A percentile compares a stretch with the other conserved stretches of the same genome.
Evolutionary conservation across 2,888 invertebrate species (phyloP).

Genomic region (Lycia hirtaria): DNA sequence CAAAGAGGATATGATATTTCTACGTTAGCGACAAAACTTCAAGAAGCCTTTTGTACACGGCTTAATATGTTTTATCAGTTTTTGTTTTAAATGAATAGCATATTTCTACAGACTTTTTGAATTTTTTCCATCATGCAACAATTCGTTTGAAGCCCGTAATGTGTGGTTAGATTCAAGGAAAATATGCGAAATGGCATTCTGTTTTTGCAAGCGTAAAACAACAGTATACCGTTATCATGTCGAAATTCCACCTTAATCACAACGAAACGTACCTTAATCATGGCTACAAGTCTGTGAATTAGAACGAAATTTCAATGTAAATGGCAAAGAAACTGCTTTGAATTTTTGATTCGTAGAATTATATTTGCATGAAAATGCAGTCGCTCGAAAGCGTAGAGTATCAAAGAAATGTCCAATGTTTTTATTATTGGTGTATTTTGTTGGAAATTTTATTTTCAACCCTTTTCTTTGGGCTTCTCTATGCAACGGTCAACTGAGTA

Average conservation of each 20-base stretch:
- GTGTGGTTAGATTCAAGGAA: slow-evolving; percentile 25
- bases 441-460: too few relatives aligned
- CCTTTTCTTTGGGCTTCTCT: too few relatives aligned
- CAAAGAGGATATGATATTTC: not conserved
- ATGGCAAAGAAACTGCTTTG: slow-evolving; percentile 5
- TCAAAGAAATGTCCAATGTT: not conserved
- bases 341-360: not conserved
- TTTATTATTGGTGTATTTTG: too few relatives aligned
- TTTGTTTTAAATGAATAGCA: slow-evolving; percentile 7
- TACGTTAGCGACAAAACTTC: not conserved
- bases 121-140: slow-evolving; percentile 25
- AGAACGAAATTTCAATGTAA: slow-evolving; percentile 1
- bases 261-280: slow-evolving; percentile 2
- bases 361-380: not conserved
- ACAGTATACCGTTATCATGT: slow-evolving; percentile 5
- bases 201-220: slow-evolving; percentile 9
- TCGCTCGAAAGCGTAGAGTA: not conserved
- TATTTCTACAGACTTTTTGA: slow-evolving; percentile 11
- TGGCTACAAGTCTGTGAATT: not conserved
- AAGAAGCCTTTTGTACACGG: not conserved
- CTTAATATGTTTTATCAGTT: not conserved
- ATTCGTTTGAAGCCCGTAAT: slow-evolving; percentile 30
- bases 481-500: too few relatives aligned
- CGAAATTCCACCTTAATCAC: slow-evolving; percentile 2
- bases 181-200: slow-evolving; percentile 19